Evolutionary conservation across 2,888 invertebrate genomes (phyloP), one percentile per base, ranked within the genome.

Genomic region (Drosophila greeni): DNA sequence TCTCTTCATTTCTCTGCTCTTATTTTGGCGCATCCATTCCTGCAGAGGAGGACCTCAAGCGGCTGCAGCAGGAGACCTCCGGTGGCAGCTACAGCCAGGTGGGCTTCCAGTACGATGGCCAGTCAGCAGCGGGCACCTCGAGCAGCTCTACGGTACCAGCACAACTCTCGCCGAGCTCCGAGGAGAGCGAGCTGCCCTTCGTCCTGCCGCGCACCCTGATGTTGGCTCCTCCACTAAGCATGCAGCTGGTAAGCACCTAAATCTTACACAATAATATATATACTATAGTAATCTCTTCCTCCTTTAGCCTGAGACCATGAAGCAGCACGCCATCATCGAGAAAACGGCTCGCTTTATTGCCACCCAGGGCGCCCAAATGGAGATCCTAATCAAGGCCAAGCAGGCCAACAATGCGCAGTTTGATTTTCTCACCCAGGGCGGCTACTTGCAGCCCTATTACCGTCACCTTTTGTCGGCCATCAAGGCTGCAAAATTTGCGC

Each of bases 321-420:
- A 97, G 88, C 92, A 95, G 81, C 95, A 97, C 87, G 95, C 95
- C 14, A 95, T 99, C 69, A 97, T 99, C 82, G 97, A 98, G 86
- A 97, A 97, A 89, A 99, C 97, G 1, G 95, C 96, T 1, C 90
- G 93, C 76, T 97, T 97, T 89, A 95, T 97, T 76, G 93, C 94
- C 76, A 91, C 92, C 49, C 97, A 98, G 86, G 99, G 99, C 0
- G 92, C 94, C 8, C 99, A 99, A 90, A 98, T 99, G 98, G 99
- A 99, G 90, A 98, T 99, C 75, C 91, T 99, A 12, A 94, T 99
- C 75, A 99, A 99, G 89, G 96, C 98, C 5, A 99, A 99, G 89
- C 99, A 99, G 89, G 92, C 95, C 0, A 94, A 94, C 86, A 99
- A 98, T 90, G 91, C 94, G 0, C 96, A 97, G 90, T 99, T 99